Evolutionary conservation across 2,113 vertebrate genomes (phyloP).

Genomic region (Pithys albifrons): DNA sequence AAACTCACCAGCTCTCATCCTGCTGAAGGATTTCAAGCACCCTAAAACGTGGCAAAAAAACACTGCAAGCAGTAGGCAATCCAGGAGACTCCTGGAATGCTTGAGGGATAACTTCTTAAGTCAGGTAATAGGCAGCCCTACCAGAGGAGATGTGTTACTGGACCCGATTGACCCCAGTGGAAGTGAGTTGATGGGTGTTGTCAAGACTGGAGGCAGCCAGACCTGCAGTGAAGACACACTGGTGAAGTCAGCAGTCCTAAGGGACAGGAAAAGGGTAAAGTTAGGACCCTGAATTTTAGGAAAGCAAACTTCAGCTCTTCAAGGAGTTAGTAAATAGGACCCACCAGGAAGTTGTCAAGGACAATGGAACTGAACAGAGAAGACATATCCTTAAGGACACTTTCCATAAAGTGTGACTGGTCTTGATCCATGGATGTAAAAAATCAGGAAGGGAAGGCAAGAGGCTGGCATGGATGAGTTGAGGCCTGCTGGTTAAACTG

Average conservation of each 20-base stretch:
- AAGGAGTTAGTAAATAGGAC: not conserved
- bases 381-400: not conserved
- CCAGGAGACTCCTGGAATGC: not conserved
- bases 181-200: rapidly evolving
- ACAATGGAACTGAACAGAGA: not conserved
- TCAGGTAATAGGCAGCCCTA: not conserved
- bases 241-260: not conserved
- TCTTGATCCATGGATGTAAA: not conserved
- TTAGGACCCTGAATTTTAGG: not conserved
- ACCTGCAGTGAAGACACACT: not conserved
- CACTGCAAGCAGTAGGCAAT: not conserved
- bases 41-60: not conserved
- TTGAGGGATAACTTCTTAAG: not conserved
- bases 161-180: not conserved
- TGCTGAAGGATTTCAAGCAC: not conserved
- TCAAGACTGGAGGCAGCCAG: not conserved
- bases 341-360: not conserved
- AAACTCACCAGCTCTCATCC: not conserved
- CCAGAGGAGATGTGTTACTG: not conserved
- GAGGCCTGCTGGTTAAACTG: not conserved
- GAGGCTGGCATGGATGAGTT: too few relatives aligned
- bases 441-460: not conserved
- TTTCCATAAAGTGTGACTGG: not conserved
- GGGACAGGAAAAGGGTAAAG: not conserved
- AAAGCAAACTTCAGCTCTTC: not conserved